Evolutionary conservation across 2,888 invertebrate genomes (phyloP).

Genomic region (Cantharis lateralis): DNA sequence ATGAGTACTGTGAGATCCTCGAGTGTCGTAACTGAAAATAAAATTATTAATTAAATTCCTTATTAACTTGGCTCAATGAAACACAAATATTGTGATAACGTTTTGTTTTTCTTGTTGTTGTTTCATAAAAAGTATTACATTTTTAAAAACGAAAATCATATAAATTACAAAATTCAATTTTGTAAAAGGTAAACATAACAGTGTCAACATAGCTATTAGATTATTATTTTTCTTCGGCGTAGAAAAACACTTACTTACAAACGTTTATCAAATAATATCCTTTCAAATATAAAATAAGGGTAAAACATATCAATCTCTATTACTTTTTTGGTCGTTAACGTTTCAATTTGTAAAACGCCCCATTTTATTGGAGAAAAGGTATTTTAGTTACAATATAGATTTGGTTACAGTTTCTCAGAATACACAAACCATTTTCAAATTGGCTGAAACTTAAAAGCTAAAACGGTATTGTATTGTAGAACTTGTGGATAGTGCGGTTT

Average conservation of each 20-base stretch:
- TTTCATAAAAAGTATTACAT: not conserved
- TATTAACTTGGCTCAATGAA: not conserved
- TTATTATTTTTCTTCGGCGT: constrained; percentile 10
- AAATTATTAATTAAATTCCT: not conserved
- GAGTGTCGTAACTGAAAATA: constrained; percentile 71
- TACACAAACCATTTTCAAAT: constrained; percentile 30
- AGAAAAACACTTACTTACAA: constrained; percentile 1
- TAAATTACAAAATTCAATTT: constrained; percentile 25
- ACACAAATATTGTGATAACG: not conserved
- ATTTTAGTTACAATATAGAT: constrained; percentile 21
- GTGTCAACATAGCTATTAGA: constrained; percentile 14
- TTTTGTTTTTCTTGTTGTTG: not conserved
- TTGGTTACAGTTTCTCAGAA: constrained; percentile 18
- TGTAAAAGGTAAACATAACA: constrained; percentile 10
- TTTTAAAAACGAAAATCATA: constrained; percentile 4
- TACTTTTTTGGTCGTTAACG: constrained; percentile 1
- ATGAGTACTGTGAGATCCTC: constrained; percentile 61
- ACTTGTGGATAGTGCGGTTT: constrained; percentile 26
- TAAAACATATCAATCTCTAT: constrained; percentile 12
- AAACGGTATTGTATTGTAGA: constrained; percentile 26
- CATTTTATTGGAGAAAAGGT: constrained; percentile 12
- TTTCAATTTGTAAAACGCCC: constrained; percentile 2
- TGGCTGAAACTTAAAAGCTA: constrained; percentile 26
- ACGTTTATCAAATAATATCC: not conserved
- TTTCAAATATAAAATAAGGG: not conserved